Evolutionary conservation across 23 tunicate genomes (phyloP), one percentile per base, ranked within the genome.

Genomic region (Phallusia fumigata): DNA sequence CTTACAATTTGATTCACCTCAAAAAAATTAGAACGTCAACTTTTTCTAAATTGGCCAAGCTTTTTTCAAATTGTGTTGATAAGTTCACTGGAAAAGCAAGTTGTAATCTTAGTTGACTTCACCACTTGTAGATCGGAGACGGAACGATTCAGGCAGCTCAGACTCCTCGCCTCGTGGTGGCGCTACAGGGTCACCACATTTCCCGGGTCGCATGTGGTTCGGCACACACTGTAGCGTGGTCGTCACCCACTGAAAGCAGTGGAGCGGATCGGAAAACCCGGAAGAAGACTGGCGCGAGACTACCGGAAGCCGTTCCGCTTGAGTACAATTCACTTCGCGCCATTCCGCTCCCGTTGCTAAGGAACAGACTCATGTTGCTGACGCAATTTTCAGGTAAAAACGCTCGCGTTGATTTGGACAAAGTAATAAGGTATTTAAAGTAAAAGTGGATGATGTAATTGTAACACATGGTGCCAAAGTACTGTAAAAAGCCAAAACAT

Each of bases 191-290:
- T 32, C 86, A 81, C 49, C 89, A 77, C n/a, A 65, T 92, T 0
- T 52, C 87, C 36, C 79, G 77, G 18, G 97, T 92, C 36, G 92
- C 97, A 49, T 92, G 97, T 52, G 97, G 97, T 30, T 92, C 97
- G 12, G 97, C 97, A 0, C 97, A 92, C 82, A 87, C 93, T 18
- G 84, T 88, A 75, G 97, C 92, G 40, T 92, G 97, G 97, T 86
- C 96, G 34, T 24, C 64, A 8, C 73, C 86, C 0, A 33, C 86
- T 8, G 82, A 77, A 0, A 18, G 73, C 35, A 26, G 26, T 35
- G 34, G 34, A 12, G 12, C 33, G 32, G 78, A 77, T 32, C 77
- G 32, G 69, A 85, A 36, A 74, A 35, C 30, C 32, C 36, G 85
- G 34, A 52, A 53, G 30, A 52, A 73, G 30, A 35, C 82, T 30